Percentiles rank a stretch among this genome's conserved stretches.
Conservation (phyloP, 2,888 invertebrate genomes). For the Lobophora halterata region DNA sequence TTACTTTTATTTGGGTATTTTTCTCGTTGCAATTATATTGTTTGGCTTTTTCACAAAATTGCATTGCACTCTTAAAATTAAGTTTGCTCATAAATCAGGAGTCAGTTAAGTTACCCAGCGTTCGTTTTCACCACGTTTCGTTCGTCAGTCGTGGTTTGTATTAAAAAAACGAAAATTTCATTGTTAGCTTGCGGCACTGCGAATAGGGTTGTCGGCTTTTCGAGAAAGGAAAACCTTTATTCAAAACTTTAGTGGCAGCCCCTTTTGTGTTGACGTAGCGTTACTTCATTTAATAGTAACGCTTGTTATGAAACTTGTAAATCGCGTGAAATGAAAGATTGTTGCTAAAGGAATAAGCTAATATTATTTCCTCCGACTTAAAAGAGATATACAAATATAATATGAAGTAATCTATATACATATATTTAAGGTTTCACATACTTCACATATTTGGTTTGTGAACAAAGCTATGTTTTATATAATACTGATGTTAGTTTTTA, state of each 20-base stretch:
- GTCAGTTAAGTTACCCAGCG: constrained; percentile 34
- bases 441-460: too few relatives aligned
- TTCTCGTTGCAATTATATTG: too few relatives aligned
- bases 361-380: too few relatives aligned
- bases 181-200: constrained; percentile 41
- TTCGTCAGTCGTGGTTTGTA: constrained; percentile 44
- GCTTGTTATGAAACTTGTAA: constrained; percentile 21
- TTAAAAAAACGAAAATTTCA: constrained; percentile 51
- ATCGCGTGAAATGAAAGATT: constrained; percentile 14
- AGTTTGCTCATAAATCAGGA: constrained; percentile 28
- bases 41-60: too few relatives aligned
- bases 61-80: too few relatives aligned
- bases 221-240: constrained; percentile 32
- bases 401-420: too few relatives aligned
- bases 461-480: too few relatives aligned
- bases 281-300: constrained; percentile 39
- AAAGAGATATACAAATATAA: too few relatives aligned
- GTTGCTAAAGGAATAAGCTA: not conserved
- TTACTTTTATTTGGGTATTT: too few relatives aligned
- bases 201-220: constrained; percentile 43
- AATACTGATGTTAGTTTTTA: too few relatives aligned
- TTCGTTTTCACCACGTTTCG: constrained; percentile 38
- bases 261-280: constrained; percentile 43
- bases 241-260: constrained; percentile 42
- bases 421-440: too few relatives aligned